Conservation (phyloP, 2,113 vertebrate species). For the Agelaius tricolor region DNA sequence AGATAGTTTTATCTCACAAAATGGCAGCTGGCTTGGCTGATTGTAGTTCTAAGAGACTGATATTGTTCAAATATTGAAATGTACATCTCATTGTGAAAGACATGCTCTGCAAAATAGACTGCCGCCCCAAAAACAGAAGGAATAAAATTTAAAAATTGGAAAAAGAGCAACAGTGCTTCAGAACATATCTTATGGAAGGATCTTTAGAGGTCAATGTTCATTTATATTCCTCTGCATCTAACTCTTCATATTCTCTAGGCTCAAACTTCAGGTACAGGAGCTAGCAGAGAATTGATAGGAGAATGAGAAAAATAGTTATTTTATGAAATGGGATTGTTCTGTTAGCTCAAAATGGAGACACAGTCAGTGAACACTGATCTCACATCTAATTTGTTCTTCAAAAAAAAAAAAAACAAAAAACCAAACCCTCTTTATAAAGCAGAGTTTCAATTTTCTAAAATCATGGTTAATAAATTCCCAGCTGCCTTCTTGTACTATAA, state of each 20-base stretch:
- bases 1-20: neutral
- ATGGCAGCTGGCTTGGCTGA: neutral
- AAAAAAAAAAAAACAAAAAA: neutral
- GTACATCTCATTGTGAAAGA: neutral
- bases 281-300: neutral
- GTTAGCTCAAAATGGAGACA: neutral
- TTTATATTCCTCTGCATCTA: neutral
- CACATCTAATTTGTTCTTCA: neutral
- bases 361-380: neutral
- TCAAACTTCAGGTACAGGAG: neutral
- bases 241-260: neutral
- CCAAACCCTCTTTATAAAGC: neutral
- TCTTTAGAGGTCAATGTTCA: neutral
- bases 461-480: slow-evolving; percentile 25
- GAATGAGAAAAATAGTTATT: neutral
- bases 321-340: neutral
- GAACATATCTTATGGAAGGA: neutral
- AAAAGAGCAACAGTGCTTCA: neutral
- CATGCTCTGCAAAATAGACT: neutral
- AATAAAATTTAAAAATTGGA: neutral
- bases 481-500: neutral
- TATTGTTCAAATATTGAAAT: neutral
- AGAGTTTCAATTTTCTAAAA: slow-evolving; percentile 20
- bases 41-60: neutral
- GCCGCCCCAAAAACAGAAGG: neutral